phyloP scores from a whole-genome alignment of 1,140 invertebrate genomes.

The Steinernema feltiae region DNA sequence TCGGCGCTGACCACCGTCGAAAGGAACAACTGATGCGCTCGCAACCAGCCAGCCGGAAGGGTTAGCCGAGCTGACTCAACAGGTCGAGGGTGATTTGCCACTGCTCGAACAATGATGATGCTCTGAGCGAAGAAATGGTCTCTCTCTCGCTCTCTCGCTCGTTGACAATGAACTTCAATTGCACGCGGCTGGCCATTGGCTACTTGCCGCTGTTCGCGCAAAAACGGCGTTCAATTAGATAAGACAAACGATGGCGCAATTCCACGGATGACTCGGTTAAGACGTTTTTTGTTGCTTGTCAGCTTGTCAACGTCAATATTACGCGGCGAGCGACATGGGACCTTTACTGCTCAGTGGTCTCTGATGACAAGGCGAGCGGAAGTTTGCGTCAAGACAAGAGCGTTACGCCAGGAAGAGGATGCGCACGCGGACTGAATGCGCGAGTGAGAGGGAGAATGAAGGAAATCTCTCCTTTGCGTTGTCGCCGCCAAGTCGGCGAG shows the following conservation, averaged over 20 bases:
- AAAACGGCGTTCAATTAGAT: not conserved
- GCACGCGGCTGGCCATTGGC: not conserved
- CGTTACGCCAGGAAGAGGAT: not conserved
- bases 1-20: not conserved
- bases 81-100: too few relatives aligned
- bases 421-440: not conserved
- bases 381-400: not conserved
- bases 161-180: not conserved
- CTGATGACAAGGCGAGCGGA: not conserved
- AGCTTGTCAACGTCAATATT: slow-evolving; percentile 8
- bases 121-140: too few relatives aligned
- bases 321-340: not conserved
- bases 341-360: not conserved
- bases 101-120: too few relatives aligned
- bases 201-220: not conserved
- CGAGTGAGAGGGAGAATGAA: not conserved
- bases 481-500: not conserved
- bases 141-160: not conserved
- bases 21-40: not conserved
- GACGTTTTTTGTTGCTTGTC: not conserved
- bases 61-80: not conserved
- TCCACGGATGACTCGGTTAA: not conserved
- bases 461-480: not conserved
- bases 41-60: not conserved
- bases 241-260: slow-evolving; percentile 3